Conservation (phyloP, 2,888 invertebrate genomes). For the Habroteleia sp. region DNA sequence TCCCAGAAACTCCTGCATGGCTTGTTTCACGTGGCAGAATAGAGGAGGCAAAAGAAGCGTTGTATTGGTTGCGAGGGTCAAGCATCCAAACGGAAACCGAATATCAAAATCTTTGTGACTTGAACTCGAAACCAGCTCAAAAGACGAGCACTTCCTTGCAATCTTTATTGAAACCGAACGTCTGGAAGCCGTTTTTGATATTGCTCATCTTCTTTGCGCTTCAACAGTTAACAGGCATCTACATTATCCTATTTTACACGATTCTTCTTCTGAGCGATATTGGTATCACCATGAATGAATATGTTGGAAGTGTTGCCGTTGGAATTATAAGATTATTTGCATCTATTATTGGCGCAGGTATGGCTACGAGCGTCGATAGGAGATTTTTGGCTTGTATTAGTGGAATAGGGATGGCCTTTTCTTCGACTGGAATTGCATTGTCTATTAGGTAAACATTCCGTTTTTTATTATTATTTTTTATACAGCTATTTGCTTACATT, state of each 20-base stretch:
- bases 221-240: slow-evolving; percentile 88
- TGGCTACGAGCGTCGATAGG: slow-evolving; percentile 85
- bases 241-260: slow-evolving; percentile 87
- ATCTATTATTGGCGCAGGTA: slow-evolving; percentile 85
- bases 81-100: slow-evolving; percentile 85
- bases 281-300: slow-evolving; percentile 85
- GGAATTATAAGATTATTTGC: slow-evolving; percentile 86
- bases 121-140: slow-evolving; percentile 70
- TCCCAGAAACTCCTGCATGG: slow-evolving; percentile 88
- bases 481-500: too few species aligned
- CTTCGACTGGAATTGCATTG: slow-evolving; percentile 82
- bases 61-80: slow-evolving; percentile 86
- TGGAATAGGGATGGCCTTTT: slow-evolving; percentile 85
- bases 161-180: slow-evolving; percentile 81
- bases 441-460: slow-evolving; percentile 77
- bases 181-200: slow-evolving; percentile 86
- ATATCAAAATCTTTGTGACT: slow-evolving; percentile 84
- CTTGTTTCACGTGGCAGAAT: slow-evolving; percentile 84
- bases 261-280: slow-evolving; percentile 87
- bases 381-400: slow-evolving; percentile 85
- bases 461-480: slow-evolving; percentile 1
- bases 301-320: slow-evolving; percentile 86
- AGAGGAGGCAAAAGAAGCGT: slow-evolving; percentile 84
- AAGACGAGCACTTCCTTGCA: slow-evolving; percentile 67
- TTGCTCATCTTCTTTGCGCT: slow-evolving; percentile 86